Evolutionary conservation across 2,888 invertebrate genomes (phyloP).

Genomic region (Lydus trimaculatus): DNA sequence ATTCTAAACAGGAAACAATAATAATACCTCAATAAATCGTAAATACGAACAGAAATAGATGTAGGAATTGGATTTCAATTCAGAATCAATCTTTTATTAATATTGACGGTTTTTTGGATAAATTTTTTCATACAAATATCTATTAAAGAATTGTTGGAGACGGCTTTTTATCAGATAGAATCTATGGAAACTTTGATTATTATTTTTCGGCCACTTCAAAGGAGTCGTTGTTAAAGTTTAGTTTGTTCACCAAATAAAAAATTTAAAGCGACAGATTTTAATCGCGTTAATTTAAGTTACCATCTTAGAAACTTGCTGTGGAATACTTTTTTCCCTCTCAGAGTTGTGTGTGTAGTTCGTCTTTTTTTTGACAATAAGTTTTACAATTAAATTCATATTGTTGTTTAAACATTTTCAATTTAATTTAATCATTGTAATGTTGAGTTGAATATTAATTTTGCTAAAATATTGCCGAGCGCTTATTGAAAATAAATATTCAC

Average conservation of each 20-base stretch:
- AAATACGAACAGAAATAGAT: not conserved
- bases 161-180: not conserved
- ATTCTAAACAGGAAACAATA: not conserved
- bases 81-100: too few relatives aligned
- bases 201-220: slow-evolving; percentile 5
- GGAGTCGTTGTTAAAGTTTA: not conserved
- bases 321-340: not conserved
- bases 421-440: not conserved
- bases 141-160: too few relatives aligned
- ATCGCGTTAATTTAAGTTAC: not conserved
- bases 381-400: not conserved
- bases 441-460: not conserved
- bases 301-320: not conserved
- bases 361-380: not conserved
- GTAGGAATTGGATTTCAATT: not conserved
- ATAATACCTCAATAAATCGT: not conserved
- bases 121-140: too few relatives aligned
- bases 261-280: too few relatives aligned
- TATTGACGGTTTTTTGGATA: too few relatives aligned
- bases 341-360: too few relatives aligned
- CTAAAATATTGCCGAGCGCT: not conserved
- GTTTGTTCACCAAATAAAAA: not conserved
- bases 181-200: not conserved
- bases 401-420: not conserved
- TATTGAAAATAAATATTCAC: slow-evolving; percentile 1